Evolutionary conservation across 2,113 vertebrate species (phyloP).

Genomic region (Periophthalmodon schlosseri): DNA sequence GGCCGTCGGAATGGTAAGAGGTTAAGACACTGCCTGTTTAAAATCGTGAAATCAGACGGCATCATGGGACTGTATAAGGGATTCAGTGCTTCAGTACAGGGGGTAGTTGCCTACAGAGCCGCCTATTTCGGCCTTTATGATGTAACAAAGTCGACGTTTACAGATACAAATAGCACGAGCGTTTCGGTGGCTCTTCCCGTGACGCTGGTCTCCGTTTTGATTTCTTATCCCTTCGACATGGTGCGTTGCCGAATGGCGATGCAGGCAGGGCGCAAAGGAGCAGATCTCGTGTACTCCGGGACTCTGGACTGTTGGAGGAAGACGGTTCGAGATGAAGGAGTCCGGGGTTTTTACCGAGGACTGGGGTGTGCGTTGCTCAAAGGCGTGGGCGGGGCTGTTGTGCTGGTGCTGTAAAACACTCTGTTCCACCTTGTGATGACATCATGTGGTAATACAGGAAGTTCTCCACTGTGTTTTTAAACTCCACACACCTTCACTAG

Average conservation of each 20-base stretch:
- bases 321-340: conserved; percentile 88
- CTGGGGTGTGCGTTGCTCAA: conserved; percentile 93
- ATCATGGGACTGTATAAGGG: conserved; percentile 85
- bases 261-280: conserved; percentile 96
- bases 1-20: no score
- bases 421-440: no score
- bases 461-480: no score
- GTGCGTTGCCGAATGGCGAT: conserved; percentile 97
- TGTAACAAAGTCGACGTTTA: conserved; percentile 94
- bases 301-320: conserved; percentile 96
- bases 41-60: conserved; percentile 85
- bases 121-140: conserved; percentile 95
- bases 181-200: conserved; percentile 89
- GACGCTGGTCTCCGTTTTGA: conserved; percentile 86
- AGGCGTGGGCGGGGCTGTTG: conserved; percentile 95
- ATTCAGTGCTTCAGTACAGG: conserved; percentile 91
- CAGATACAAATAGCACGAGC: conserved; percentile 93
- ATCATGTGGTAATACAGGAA: no score
- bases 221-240: conserved; percentile 92
- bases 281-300: conserved; percentile 92
- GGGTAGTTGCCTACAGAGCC: conserved; percentile 96
- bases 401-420: conserved; percentile 84
- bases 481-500: no score
- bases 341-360: conserved; percentile 94
- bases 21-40: conserved; percentile 84